Evolutionary conservation across 2,888 invertebrate species (phyloP).

Genomic region (Neria commutata): DNA sequence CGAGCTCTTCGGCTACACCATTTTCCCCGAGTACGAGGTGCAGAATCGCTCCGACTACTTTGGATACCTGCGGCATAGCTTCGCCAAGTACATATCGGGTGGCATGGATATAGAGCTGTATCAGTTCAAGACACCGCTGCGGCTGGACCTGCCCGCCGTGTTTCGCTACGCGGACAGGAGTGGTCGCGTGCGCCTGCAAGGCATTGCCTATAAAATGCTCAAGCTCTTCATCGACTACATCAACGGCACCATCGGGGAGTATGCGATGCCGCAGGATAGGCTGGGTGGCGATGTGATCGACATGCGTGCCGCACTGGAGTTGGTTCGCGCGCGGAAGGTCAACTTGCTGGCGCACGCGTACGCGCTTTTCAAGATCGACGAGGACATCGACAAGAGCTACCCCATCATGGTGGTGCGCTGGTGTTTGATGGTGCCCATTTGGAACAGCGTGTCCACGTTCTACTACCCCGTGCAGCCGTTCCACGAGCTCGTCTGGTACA

Average conservation of each 20-base stretch:
- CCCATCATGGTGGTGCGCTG: constrained; percentile 49
- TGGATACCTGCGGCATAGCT: constrained; percentile 1
- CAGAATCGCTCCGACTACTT: constrained; percentile 36
- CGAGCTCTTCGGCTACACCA: constrained; percentile 34
- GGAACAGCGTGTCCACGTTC: constrained; percentile 43
- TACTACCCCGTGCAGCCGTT: constrained; percentile 49
- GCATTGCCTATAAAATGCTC: constrained; percentile 30
- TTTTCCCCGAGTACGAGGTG: constrained; percentile 34
- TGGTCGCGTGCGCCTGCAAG: constrained; percentile 36
- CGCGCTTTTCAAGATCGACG: constrained; percentile 43
- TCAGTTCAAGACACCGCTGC: constrained; percentile 40
- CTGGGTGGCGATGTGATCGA: constrained; percentile 38
- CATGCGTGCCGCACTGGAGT: constrained; percentile 45
- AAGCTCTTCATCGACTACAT: constrained; percentile 37
- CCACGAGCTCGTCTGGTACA: constrained; percentile 40
- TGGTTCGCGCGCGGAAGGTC: constrained; percentile 38
- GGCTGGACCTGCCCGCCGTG: constrained; percentile 44
- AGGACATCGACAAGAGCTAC: constrained; percentile 44
- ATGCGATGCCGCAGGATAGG: constrained; percentile 27
- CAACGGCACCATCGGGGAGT: constrained; percentile 40
- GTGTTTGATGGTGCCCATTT: constrained; percentile 53
- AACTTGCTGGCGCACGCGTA: constrained; percentile 47
- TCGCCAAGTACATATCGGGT: neutral
- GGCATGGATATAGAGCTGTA: constrained; percentile 35
- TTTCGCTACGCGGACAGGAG: constrained; percentile 44